Conservation (phyloP, 1,140 invertebrate genomes). For the Acromyrmex echinatior region DNA sequence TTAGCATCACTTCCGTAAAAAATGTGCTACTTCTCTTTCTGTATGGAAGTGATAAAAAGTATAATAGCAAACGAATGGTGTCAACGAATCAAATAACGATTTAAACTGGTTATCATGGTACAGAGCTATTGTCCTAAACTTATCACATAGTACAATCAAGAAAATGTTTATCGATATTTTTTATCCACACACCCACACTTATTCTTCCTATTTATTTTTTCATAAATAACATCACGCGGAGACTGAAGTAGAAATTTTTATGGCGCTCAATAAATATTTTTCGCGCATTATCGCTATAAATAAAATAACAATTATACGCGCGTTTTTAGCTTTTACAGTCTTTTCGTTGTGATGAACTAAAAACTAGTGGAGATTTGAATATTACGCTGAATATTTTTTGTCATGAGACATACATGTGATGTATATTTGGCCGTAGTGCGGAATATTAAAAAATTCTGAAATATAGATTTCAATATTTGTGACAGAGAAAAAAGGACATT, state of each 20-base stretch:
- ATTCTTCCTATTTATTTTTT: slow-evolving; percentile 10
- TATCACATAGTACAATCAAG: slow-evolving; percentile 34
- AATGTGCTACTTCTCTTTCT: neutral
- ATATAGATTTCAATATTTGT: slow-evolving; percentile 18
- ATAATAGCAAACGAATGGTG: slow-evolving; percentile 44
- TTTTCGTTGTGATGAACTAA: neutral
- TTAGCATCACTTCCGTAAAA: slow-evolving; percentile 9
- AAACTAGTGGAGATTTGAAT: neutral
- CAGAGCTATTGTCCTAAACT: slow-evolving; percentile 30
- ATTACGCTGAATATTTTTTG: slow-evolving; percentile 4
- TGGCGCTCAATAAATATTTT: slow-evolving; percentile 15
- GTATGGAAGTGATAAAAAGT: too few species aligned
- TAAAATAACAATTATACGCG: neutral
- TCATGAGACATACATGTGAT: neutral
- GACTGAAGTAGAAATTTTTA: neutral
- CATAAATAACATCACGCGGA: neutral
- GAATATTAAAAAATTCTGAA: slow-evolving; percentile 30
- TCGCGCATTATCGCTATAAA: neutral
- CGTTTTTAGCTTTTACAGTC: neutral
- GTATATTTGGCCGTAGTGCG: neutral
- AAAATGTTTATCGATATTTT: slow-evolving; percentile 24
- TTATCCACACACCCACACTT: neutral
- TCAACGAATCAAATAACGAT: slow-evolving; percentile 49
- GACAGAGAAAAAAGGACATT: neutral
- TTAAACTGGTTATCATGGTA: neutral